Base-by-base conservation (phyloP, 2,888 invertebrate species). In the Tetheella fluctuosa region DNA sequence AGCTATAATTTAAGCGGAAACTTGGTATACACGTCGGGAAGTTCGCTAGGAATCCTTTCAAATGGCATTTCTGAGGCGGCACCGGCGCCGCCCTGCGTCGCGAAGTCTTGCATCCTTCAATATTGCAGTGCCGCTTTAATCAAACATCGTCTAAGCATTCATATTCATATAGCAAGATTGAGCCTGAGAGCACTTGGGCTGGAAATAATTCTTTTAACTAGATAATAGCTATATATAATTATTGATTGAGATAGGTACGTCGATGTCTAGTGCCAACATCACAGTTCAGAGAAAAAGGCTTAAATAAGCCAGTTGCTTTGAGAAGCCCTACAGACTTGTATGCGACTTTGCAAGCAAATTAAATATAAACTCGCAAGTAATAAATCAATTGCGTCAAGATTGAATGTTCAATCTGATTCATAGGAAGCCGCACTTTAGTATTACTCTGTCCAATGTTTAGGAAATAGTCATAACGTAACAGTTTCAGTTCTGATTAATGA, bases 401-500 rank as follows among this genome's bases (percentile, higher is more conserved):
- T 58, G 62, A 68, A 67, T 63, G 62, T 62, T 54, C 68, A 70
- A 70, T 70, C 66, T 69, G 62, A 63, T 74, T 68, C 64, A 52
- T 60, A 64, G 59, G 61, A 65, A 67, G 60, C 60, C 65, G 7
- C 6, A n/a, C 54, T 63, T 68, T 20, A 48, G 20, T 10, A 68
- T 68, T 70, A 67, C 60, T 52, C 60, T 59, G 63, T 34, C 25
- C 60, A 69, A 67, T 70, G 69, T 59, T 54, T 61, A 56, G 63
- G 28, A 20, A 59, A 55, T 55, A 59, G 57, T 61, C 63, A 69
- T 70, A 77, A 80, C 80, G 77, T 83, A 83, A 79, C 82, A 79
- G 20, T 48, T 48, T 17, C 48, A 48, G 75, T 71, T 73, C 71
- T 88, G 87, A 90, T 88, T 89, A 89, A 90, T 89, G 73, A 81